A percentile compares a stretch with the other conserved stretches of the same genome.
Conservation (phyloP, 2,888 invertebrate genomes). For the Ectobius pallidus region DNA sequence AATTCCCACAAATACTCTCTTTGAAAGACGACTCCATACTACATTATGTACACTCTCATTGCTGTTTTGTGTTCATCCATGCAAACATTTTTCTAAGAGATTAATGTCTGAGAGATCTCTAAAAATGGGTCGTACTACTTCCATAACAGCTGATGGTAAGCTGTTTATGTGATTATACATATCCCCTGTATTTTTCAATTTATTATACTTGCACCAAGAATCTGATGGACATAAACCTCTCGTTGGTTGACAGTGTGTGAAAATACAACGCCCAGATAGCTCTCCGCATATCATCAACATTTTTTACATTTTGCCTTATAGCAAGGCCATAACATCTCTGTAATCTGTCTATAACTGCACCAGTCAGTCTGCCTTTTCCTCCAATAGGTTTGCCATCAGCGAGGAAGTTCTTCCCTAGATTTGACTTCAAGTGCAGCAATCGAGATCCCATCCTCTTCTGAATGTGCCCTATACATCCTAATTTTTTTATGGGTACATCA, state of each 20-base stretch:
- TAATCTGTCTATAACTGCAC: not conserved
- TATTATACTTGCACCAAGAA: not conserved
- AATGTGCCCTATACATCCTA: not conserved
- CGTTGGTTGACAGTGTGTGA: not conserved
- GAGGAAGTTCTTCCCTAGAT: not conserved
- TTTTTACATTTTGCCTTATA: not conserved
- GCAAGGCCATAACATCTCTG: conserved; percentile 16
- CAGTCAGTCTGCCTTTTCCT: not conserved
- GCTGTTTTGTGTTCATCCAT: conserved; percentile 26
- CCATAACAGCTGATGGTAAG: not conserved
- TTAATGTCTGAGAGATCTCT: not conserved
- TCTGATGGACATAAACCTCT: not conserved
- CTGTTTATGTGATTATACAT: not conserved
- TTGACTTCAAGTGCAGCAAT: not conserved
- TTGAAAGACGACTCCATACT: conserved; percentile 22
- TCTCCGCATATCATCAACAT: not conserved
- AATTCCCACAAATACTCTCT: conserved; percentile 15
- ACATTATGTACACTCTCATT: conserved; percentile 32
- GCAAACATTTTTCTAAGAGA: conserved; percentile 32
- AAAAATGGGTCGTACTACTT: conserved; percentile 13
- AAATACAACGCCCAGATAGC: not conserved
- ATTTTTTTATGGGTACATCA: not conserved
- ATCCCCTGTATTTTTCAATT: not conserved
- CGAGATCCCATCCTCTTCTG: not conserved
- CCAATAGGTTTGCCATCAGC: not conserved